Evolutionary conservation across 2,113 vertebrate species (phyloP), one percentile per base, ranked within the genome.

Genomic region (Theropithecus gelada): DNA sequence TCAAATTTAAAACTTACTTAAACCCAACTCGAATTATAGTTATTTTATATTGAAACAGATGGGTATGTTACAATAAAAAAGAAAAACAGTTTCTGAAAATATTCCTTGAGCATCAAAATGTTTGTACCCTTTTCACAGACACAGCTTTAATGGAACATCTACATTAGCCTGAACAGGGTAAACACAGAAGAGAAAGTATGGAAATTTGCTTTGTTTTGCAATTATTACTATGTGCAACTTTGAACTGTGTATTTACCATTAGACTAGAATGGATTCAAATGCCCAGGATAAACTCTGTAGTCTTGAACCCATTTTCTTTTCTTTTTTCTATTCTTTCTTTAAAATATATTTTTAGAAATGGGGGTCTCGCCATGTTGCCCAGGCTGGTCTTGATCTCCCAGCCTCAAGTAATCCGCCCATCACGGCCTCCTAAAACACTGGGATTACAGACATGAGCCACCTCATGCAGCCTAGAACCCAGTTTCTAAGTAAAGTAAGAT

Each of bases 1-100:
- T 82, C 38, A 92, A 89, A 86, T 82, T 73, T 68, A 96, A 45
- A 78, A 94, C 13, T 59, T 90, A 87, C 38, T 94, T 97, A 95
- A 87, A 88, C 18, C 64, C 64, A 57, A 87, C 4, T 97, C 32
- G 94, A 94, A 45, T 68, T 92, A 92, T 70, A 57, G 16, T 48
- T 55, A 93, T 70, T 93, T 80, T 73, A 96, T 79, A 75, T 5
- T 87, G 30, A 96, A 72, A 23, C 72, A 85, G 70, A 17, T 75
- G 17, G 20, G 59, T 79, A 30, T 73, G 10, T 43, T 45, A 50
- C 40, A 76, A 2, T 52, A 86, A 82, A 11, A 20, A 59, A 82
- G 38, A 93, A 93, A 92, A 88, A 45, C 0, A 27, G 8, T 76
- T 96, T 88, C n/a, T 68, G 35, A 94, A 97, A 86, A 81, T 86